A percentile compares a stretch with the other conserved stretches of the same genome.
Evolutionary conservation across 2,113 vertebrate genomes (phyloP).

Genomic region (Nothobranchius kuhntae): DNA sequence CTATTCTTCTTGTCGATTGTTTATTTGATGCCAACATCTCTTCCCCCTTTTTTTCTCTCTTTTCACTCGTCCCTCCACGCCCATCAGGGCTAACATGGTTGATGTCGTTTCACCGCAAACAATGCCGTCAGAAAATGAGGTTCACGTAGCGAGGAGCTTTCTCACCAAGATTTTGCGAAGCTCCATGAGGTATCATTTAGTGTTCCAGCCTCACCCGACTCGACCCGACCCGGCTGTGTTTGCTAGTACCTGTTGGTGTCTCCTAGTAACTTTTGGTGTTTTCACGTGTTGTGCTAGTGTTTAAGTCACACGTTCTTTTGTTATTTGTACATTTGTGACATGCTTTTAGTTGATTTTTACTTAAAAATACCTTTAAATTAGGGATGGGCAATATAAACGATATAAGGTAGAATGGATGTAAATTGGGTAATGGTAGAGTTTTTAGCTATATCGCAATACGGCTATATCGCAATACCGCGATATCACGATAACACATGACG

Average conservation of each 20-base stretch:
- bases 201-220: background rate
- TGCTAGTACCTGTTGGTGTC: slow-evolving; percentile 21
- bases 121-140: slow-evolving; percentile 83
- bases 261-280: background rate
- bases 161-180: slow-evolving; percentile 88
- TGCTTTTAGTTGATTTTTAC: background rate
- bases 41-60: background rate
- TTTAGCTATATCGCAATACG: no score
- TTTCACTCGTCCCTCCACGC: background rate
- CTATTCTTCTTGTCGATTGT: background rate
- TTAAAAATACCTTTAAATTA: no score
- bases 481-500: no score
- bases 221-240: background rate
- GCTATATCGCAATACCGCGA: no score
- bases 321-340: background rate
- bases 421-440: no score
- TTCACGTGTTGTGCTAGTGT: background rate
- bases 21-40: slow-evolving; percentile 2
- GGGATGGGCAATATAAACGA: no score
- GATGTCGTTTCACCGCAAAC: slow-evolving; percentile 78
- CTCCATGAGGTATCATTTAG: slow-evolving; percentile 85
- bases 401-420: no score
- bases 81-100: slow-evolving; percentile 81
- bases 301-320: background rate
- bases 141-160: slow-evolving; percentile 83